Base-by-base conservation (phyloP, 53 echinoderm and acorn worm genomes). In the Astropecten irregularis region DNA sequence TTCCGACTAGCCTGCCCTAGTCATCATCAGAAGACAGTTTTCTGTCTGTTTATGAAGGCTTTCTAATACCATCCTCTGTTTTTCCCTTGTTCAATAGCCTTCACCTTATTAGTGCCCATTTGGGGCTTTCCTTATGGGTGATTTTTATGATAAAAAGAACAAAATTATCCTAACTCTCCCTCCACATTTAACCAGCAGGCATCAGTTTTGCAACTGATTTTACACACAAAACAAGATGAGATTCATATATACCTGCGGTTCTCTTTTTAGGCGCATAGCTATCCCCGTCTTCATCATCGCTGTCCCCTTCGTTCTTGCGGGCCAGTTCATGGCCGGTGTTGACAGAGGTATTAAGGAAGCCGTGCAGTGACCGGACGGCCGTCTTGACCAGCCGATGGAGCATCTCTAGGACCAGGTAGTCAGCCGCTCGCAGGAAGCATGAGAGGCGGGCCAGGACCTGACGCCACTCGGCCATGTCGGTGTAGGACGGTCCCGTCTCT, bases 381-480 rank as follows among this genome's bases (percentile, higher is more conserved):
- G 92, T 90, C 88, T 91, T 92, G n/a, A 95, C 95, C 57, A 99
- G 73, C 14, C 95, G 90, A 48, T 92, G 93, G 16, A 99, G 87
- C 86, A 99, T 84, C 76, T 99, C 92, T 6, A 99, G 92, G 60
- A 99, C 85, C 21, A 99, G 83, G 82, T 95, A 99, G 76, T 99
- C 99, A 1, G 95, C 95, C 10, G 99, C 82, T 5, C 95, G 92
- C n/a, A 99, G 91, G 76, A 92, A 99, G 61, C 86, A 67, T 34
- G 95, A 95, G 3, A 99, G 87, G 4, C 99, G 92, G 7, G 83
- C 83, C 16, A 99, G 89, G 48, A 99, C 88, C 52, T 71, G 73
- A 9, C 99, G 92, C 99, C 99, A 99, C 70, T 99, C 92, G n/a
- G 99, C 99, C 50, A 99, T 99, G 86, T 99, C 92, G 13, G 99